These are phyloP conservation scores for Gymnothorax javanicus DNA, from an alignment of 2,797 vertebrate genomes.

Conservation along the genomic window DNA sequence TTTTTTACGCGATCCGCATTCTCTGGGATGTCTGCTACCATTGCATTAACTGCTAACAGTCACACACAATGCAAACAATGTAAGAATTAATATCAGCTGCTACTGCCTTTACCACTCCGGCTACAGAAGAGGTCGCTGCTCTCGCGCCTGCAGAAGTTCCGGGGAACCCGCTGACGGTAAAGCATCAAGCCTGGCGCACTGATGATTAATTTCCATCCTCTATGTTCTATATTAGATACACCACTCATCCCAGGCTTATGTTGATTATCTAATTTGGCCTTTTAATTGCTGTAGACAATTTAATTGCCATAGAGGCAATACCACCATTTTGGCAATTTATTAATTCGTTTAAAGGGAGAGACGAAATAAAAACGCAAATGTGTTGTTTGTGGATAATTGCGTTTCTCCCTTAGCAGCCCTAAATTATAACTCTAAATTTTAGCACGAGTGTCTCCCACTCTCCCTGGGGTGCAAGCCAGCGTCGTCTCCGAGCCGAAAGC, in stretches of 20 bases:
- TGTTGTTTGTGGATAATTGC: not conserved
- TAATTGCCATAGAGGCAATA: not conserved
- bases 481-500: conserved; percentile 33
- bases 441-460: not conserved
- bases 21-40: not conserved
- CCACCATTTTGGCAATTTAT: not conserved
- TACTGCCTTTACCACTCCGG: not conserved
- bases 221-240: not conserved
- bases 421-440: not conserved
- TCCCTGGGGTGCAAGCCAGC: not conserved
- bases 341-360: not conserved
- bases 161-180: conserved; percentile 16
- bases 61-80: not conserved
- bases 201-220: not conserved
- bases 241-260: no score
- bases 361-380: not conserved
- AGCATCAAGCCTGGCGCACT: not conserved
- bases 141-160: conserved; percentile 35
- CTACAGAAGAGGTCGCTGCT: conserved; percentile 8
- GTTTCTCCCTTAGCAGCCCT: not conserved
- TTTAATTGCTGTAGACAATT: not conserved
- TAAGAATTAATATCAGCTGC: not conserved
- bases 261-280: not conserved
- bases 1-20: not conserved
- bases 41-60: not conserved